These are phyloP conservation scores for Pinna nobilis DNA, from an alignment of 1,140 invertebrate species.

Conservation along the genomic window DNA sequence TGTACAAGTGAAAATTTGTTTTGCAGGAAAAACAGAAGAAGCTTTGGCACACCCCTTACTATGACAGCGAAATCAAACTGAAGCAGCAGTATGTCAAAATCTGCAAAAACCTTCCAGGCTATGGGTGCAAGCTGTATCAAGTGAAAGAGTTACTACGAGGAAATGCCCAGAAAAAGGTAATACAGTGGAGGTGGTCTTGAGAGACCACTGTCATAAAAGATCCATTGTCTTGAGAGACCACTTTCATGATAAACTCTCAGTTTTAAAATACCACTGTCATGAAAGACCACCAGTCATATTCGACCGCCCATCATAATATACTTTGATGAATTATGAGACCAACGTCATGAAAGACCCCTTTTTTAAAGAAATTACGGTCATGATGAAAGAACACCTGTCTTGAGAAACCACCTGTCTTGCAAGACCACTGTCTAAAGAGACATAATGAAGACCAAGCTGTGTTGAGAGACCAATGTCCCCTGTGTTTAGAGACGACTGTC, in stretches of 20 bases:
- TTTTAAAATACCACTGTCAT: too few species aligned
- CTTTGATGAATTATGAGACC: too few species aligned
- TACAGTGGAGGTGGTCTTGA: conserved; percentile 40
- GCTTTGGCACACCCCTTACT: conserved; percentile 82
- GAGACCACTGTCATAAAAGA: conserved; percentile 71
- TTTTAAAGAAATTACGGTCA: conserved; percentile 66
- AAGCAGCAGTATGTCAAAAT: conserved; percentile 83
- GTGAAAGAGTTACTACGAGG: conserved; percentile 82
- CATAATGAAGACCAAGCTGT: too few species aligned
- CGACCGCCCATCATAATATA: too few species aligned
- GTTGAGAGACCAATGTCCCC: too few species aligned
- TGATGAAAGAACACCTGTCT: too few species aligned
- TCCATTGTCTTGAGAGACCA: too few species aligned
- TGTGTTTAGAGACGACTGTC: too few species aligned
- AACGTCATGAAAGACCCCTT: conserved; percentile 67
- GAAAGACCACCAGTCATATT: too few species aligned
- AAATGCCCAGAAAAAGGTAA: conserved; percentile 81
- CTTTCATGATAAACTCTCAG: too few species aligned
- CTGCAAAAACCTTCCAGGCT: conserved; percentile 81
- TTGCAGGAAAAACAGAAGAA: conserved; percentile 83
- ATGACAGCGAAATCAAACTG: conserved; percentile 81
- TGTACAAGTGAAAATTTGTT: background rate
- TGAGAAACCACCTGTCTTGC: too few species aligned
- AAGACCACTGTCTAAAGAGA: too few species aligned
- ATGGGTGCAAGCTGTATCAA: conserved; percentile 81